A percentile compares a stretch with the other conserved stretches of the same genome.
Evolutionary conservation across 1,140 invertebrate genomes (phyloP).

Genomic region (Bicyclus anynana): DNA sequence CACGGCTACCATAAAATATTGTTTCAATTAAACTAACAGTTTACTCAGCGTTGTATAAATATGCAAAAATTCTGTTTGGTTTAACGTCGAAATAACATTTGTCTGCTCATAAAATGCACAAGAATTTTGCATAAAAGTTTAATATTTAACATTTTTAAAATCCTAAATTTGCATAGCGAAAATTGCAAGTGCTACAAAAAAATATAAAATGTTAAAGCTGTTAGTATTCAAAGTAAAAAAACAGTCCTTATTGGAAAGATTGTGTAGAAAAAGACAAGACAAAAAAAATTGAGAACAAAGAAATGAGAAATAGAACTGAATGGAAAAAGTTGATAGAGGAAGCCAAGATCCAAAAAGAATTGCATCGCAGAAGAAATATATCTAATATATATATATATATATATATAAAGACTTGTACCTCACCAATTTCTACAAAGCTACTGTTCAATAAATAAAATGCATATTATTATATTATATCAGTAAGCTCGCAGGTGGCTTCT

Average conservation of each 20-base stretch:
- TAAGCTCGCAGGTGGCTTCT: conserved; percentile 24
- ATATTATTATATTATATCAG: background rate
- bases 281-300: too few species aligned
- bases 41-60: background rate
- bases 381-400: too few species aligned
- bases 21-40: background rate
- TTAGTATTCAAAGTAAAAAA: too few species aligned
- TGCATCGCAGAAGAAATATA: too few species aligned
- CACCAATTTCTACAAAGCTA: too few species aligned
- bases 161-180: background rate
- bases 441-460: background rate
- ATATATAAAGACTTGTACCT: too few species aligned
- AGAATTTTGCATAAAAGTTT: background rate
- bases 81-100: background rate
- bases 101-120: background rate
- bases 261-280: too few species aligned
- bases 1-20: background rate
- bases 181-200: background rate
- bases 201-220: background rate
- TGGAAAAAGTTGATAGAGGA: too few species aligned
- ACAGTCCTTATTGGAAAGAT: too few species aligned
- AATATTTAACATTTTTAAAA: background rate
- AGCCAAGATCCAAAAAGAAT: too few species aligned
- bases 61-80: background rate
- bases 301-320: too few species aligned